Evolutionary conservation across 2,113 vertebrate genomes (phyloP).

Genomic region (Pteropus alecto): DNA sequence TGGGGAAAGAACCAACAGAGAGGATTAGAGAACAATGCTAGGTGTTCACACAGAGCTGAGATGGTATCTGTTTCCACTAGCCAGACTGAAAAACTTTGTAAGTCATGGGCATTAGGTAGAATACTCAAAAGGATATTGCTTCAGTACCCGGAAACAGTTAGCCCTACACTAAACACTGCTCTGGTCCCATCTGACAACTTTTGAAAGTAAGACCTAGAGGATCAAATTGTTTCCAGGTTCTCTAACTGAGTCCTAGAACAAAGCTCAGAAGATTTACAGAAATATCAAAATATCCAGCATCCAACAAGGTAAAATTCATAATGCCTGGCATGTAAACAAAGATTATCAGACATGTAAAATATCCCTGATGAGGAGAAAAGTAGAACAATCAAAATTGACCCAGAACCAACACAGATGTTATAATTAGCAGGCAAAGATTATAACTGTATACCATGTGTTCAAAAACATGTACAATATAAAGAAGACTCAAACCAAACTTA

Average conservation of each 20-base stretch:
- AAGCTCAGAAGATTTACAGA: conserved; percentile 14
- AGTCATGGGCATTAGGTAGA: background rate
- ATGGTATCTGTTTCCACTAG: background rate
- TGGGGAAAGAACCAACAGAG: background rate
- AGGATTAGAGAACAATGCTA: background rate
- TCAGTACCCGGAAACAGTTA: background rate
- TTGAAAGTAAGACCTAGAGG: background rate
- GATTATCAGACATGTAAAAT: background rate
- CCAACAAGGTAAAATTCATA: background rate
- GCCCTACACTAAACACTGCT: background rate
- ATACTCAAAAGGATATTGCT: background rate
- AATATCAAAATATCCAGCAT: conserved; percentile 41
- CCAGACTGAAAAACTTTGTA: background rate
- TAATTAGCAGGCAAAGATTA: background rate
- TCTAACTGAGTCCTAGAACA: background rate
- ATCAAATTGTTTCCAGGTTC: background rate
- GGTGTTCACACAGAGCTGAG: background rate
- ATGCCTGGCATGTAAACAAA: background rate
- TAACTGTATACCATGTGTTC: background rate
- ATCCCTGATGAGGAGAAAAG: background rate
- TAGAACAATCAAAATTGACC: background rate
- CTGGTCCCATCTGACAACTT: background rate
- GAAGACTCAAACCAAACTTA: background rate
- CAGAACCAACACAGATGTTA: background rate
- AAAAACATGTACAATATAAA: background rate